These are phyloP conservation scores for Nesoenas mayeri DNA, from an alignment of 2,113 vertebrate genomes.

Conservation along the genomic window DNA sequence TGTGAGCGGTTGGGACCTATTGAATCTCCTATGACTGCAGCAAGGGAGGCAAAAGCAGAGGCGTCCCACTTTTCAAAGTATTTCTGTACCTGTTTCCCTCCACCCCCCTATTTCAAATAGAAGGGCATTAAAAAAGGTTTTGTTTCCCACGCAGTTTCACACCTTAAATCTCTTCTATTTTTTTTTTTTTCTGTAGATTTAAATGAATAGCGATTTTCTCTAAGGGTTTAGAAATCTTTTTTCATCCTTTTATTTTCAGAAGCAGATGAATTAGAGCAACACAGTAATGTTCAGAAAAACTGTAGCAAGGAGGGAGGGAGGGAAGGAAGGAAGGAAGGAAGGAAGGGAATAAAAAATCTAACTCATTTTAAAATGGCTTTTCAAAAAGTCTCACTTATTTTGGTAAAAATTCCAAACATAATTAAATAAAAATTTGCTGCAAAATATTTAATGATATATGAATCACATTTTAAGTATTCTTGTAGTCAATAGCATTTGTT, in stretches of 20 bases:
- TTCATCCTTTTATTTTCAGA: background rate
- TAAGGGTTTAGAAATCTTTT: background rate
- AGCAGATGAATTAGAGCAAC: background rate
- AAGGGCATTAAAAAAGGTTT: background rate
- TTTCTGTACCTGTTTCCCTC: accelerated
- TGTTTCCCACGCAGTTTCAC: background rate
- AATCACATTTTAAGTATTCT: background rate
- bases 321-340: background rate
- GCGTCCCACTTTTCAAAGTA: background rate
- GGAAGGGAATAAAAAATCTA: background rate
- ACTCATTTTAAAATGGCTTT: background rate
- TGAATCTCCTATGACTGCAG: background rate
- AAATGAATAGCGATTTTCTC: constrained; percentile 7
- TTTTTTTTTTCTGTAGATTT: background rate
- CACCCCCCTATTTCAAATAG: background rate
- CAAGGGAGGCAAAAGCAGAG: background rate
- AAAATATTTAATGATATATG: background rate
- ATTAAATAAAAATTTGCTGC: background rate
- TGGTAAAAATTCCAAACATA: background rate
- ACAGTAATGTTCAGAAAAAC: background rate
- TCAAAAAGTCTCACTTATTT: background rate
- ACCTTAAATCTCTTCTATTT: background rate
- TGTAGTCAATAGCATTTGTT: background rate
- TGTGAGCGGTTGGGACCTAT: background rate
- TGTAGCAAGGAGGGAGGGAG: background rate